Percentiles rank a stretch among this genome's conserved stretches.
phyloP scores from a whole-genome alignment of 1,140 invertebrate genomes.

The Octopus bimaculoides region DNA sequence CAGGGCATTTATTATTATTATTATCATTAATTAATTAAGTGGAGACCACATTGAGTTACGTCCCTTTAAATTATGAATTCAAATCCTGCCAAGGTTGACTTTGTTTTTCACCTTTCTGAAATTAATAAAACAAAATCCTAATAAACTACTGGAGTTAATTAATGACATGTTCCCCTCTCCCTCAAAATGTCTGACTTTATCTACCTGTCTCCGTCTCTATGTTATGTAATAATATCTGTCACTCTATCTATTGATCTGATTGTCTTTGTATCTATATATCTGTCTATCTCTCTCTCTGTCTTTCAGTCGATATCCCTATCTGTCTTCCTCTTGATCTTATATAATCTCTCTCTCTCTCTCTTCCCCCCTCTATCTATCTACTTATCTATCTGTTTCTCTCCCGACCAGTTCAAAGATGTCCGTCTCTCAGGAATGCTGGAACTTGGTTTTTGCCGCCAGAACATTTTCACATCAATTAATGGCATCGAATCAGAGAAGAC shows the following conservation, averaged over 20 bases:
- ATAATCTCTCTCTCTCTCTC: background rate
- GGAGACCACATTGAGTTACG: too few species aligned
- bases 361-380: background rate
- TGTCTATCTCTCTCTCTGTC: background rate
- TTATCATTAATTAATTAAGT: too few species aligned
- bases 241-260: background rate
- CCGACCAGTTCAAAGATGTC: conserved; percentile 34
- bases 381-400: background rate
- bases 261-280: background rate
- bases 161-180: too few species aligned
- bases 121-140: too few species aligned
- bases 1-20: too few species aligned
- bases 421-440: conserved; percentile 34
- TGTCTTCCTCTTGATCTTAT: background rate
- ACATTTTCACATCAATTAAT: conserved; percentile 75
- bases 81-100: too few species aligned
- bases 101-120: too few species aligned
- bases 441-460: conserved; percentile 67
- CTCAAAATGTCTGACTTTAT: too few species aligned
- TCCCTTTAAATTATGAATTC: too few species aligned
- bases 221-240: too few species aligned
- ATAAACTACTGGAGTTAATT: too few species aligned
- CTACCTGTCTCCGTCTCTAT: too few species aligned
- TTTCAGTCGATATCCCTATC: background rate
- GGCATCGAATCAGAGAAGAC: conserved; percentile 83